Base-by-base conservation (phyloP, 1,140 invertebrate genomes). In the Anthonomus grandis region DNA sequence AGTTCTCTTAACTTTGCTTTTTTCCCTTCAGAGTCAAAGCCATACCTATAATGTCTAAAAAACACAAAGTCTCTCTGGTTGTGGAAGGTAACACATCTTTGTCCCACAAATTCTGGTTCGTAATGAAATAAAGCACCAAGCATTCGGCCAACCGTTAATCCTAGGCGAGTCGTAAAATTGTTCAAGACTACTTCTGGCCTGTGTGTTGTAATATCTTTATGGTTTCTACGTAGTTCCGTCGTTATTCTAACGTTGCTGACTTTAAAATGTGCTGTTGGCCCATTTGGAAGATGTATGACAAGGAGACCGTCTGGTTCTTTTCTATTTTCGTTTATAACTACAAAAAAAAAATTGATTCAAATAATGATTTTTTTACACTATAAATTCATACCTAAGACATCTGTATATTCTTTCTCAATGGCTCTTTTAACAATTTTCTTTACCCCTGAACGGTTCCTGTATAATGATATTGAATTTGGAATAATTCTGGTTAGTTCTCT, bases 1-100 rank as follows among this genome's bases (percentile, higher is more conserved):
- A 98, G 74, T 74, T 99, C 96, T 54, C 90, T 83, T n/a, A 99
- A 77, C 59, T 85, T 90, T 1, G 89, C 89, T 62, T 83, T 85
- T 65, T 91, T 87, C 9, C 84, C 86, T 59, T 86, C 83, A 70
- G 86, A 82, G 65, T 91, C 87, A 75, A 98, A 98, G 67, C 95
- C 89, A 73, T 98, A 98, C 60, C 90, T 92, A 74, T 99, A 96
- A 77, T 99, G 95, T 48, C 97, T 83, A 69, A 99, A 97, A 75
- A 99, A 99, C 67, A 99, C 95, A 67, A 95, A 99, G 79, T 99
- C 97, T 57, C 97, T 80, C 72, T 99, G 97, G 79, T 99, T 99
- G 74, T 99, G 97, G 73, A 99, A 98, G 12, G 97, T 98, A 12
- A 96, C 91, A 2, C 87, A 94, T 61, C 95, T 79, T 13, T 95